phyloP scores from a whole-genome alignment of 2,888 invertebrate species.

The Odontothrips loti region DNA sequence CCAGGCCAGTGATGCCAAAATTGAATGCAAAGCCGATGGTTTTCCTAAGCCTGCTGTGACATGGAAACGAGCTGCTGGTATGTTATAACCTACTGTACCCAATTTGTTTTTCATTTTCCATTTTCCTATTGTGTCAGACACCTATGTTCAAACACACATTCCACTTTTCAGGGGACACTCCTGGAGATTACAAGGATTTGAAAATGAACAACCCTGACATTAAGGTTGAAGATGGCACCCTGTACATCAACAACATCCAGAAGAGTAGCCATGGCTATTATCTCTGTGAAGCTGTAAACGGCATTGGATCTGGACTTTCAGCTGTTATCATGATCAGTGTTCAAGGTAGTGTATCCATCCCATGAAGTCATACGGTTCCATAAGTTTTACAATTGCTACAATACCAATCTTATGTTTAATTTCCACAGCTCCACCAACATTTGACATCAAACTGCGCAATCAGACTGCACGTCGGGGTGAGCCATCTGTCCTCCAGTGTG shows the following conservation, averaged over 20 bases:
- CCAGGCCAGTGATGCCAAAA: slow-evolving; percentile 87
- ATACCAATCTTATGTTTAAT: too few relatives aligned
- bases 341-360: slow-evolving; percentile 60
- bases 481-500: slow-evolving; percentile 85
- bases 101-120: background rate
- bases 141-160: slow-evolving; percentile 4
- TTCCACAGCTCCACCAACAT: slow-evolving; percentile 78
- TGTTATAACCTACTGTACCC: slow-evolving; percentile 39
- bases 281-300: slow-evolving; percentile 92
- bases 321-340: slow-evolving; percentile 91
- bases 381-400: too few relatives aligned
- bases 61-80: slow-evolving; percentile 94
- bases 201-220: slow-evolving; percentile 86
- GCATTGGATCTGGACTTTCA: slow-evolving; percentile 90
- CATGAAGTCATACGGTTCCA: too few relatives aligned
- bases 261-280: slow-evolving; percentile 93
- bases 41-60: slow-evolving; percentile 91
- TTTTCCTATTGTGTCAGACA: background rate
- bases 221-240: slow-evolving; percentile 89
- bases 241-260: slow-evolving; percentile 83
- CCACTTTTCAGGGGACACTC: slow-evolving; percentile 68
- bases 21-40: slow-evolving; percentile 94
- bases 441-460: slow-evolving; percentile 85
- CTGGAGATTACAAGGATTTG: slow-evolving; percentile 89
- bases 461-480: slow-evolving; percentile 88